These are phyloP conservation scores for Trinorchestia longiramus DNA, from an alignment of 1,140 invertebrate genomes.

Conservation along the genomic window DNA sequence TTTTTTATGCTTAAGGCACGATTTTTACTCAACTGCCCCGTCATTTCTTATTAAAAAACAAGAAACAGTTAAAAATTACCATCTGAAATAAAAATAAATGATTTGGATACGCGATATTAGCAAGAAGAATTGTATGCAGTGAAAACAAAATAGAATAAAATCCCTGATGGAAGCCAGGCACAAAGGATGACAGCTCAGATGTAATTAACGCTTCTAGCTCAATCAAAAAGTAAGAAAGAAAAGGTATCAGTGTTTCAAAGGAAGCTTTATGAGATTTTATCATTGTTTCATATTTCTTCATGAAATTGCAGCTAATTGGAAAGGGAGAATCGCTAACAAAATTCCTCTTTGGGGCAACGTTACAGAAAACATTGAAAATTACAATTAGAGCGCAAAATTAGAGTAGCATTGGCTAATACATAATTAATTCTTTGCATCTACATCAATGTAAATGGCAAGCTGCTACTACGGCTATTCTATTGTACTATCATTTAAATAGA, in stretches of 20 bases:
- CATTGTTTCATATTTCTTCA: not conserved
- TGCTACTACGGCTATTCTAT: too few species aligned
- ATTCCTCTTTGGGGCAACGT: not conserved
- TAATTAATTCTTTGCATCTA: too few species aligned
- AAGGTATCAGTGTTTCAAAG: not conserved
- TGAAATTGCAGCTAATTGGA: not conserved
- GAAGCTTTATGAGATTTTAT: not conserved
- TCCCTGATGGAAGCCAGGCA: not conserved
- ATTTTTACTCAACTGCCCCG: not conserved
- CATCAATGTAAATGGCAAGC: too few species aligned
- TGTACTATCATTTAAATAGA: too few species aligned
- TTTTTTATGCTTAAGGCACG: not conserved
- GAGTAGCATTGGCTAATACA: too few species aligned
- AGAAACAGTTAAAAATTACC: not conserved
- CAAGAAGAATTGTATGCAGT: too few species aligned
- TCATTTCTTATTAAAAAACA: too few species aligned
- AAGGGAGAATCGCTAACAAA: not conserved
- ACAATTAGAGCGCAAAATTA: not conserved
- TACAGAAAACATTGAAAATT: not conserved
- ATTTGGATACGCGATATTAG: too few species aligned
- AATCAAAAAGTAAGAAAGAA: not conserved
- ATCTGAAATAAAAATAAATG: too few species aligned
- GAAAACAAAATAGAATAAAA: not conserved
- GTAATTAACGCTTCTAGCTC: not conserved
- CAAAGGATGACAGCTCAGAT: not conserved